Evolutionary conservation across 2,113 vertebrate species (phyloP).

Genomic region (Ceyx cyanopectus): DNA sequence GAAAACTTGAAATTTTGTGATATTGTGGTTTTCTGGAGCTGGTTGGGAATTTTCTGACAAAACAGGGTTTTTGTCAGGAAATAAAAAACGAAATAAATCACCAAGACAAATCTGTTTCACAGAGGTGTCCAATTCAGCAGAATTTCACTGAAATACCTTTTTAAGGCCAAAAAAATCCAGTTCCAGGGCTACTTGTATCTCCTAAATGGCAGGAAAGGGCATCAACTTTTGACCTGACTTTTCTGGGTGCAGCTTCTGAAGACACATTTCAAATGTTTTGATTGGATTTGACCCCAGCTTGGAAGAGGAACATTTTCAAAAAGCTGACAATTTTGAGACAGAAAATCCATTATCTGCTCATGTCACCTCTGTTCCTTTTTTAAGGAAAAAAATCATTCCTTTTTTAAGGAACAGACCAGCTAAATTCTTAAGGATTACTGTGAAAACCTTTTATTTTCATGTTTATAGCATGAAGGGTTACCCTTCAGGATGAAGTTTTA

Average conservation of each 20-base stretch:
- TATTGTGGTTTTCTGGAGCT: neutral
- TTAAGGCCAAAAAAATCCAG: neutral
- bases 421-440: neutral
- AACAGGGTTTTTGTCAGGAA: neutral
- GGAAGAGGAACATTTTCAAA: neutral
- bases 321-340: neutral
- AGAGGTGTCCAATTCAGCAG: neutral
- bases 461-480: neutral
- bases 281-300: neutral
- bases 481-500: neutral
- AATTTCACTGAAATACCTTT: neutral
- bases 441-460: neutral
- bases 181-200: neutral
- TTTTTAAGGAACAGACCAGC: neutral
- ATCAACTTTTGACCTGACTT: neutral
- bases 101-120: neutral
- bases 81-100: neutral
- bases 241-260: neutral
- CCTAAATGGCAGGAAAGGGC: neutral
- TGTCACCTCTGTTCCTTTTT: neutral
- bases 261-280: neutral
- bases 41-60: neutral
- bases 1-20: neutral
- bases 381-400: neutral
- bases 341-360: neutral